A percentile compares a stretch with the other conserved stretches of the same genome.
Evolutionary conservation across 1,140 invertebrate species (phyloP).

Genomic region (Uloborus diversus): DNA sequence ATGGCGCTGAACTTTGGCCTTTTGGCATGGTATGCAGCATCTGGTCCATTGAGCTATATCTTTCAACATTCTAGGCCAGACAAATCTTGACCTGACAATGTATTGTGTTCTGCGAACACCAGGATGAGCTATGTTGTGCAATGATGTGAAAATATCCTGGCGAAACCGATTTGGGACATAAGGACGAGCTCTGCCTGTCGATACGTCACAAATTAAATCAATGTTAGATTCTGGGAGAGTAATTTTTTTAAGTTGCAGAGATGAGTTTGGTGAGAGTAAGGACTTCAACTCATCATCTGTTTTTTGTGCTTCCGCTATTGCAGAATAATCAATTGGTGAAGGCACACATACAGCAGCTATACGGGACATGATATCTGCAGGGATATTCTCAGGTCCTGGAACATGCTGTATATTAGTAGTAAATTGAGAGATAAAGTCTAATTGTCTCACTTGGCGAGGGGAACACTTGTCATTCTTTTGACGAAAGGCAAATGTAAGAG

Average conservation of each 20-base stretch:
- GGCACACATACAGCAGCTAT: no score
- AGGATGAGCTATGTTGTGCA: slow-evolving; percentile 41
- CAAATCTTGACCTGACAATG: no score
- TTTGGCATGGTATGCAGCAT: slow-evolving; percentile 43
- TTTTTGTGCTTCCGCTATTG: slow-evolving; percentile 6
- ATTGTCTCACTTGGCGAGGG: slow-evolving; percentile 59
- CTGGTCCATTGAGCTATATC: slow-evolving; percentile 3
- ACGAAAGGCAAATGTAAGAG: slow-evolving; percentile 59
- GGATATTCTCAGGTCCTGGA: no score
- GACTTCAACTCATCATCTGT: slow-evolving; percentile 14
- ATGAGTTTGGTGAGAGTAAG: neutral
- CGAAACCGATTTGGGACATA: no score
- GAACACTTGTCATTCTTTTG: slow-evolving; percentile 41
- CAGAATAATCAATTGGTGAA: no score
- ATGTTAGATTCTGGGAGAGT: no score
- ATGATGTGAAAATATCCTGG: slow-evolving; percentile 15
- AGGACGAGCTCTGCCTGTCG: neutral
- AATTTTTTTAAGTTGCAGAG: no score
- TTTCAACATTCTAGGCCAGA: slow-evolving; percentile 22
- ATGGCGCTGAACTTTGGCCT: slow-evolving; percentile 45
- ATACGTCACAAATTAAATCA: no score
- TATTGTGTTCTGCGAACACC: no score
- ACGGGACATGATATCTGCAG: no score
- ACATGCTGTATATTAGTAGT: no score
- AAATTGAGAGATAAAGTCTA: slow-evolving; percentile 64